These are phyloP conservation scores for Neodiprion lecontei DNA, from an alignment of 1,140 invertebrate species.

Conservation along the genomic window DNA sequence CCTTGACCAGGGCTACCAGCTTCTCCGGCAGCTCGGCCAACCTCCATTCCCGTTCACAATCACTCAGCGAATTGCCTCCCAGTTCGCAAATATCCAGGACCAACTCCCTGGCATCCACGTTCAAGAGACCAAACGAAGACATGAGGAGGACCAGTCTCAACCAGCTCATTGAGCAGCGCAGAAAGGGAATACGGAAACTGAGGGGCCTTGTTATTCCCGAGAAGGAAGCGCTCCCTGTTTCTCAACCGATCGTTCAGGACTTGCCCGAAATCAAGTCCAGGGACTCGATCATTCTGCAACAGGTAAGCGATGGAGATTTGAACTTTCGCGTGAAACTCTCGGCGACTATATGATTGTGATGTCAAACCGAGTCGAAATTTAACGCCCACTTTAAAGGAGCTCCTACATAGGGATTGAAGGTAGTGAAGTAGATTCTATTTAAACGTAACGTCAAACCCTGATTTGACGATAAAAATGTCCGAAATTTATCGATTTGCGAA, in stretches of 20 bases:
- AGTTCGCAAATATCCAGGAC: conserved; percentile 49
- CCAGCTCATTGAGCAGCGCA: conserved; percentile 78
- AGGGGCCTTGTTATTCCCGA: conserved; percentile 87
- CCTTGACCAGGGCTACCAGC: conserved; percentile 62
- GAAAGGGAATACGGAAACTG: conserved; percentile 81
- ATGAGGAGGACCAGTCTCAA: conserved; percentile 63
- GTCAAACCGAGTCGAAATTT: conserved; percentile 1
- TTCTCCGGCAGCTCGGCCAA: conserved; percentile 53
- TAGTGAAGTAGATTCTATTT: too few species aligned
- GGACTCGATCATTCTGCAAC: conserved; percentile 54
- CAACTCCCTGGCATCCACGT: conserved; percentile 56
- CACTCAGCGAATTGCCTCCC: conserved; percentile 20
- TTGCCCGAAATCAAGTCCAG: conserved; percentile 83
- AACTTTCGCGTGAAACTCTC: conserved; percentile 1
- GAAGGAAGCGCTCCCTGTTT: conserved; percentile 64
- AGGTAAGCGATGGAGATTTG: conserved; percentile 34
- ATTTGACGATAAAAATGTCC: too few species aligned
- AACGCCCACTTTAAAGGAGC: background rate
- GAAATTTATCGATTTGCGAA: too few species aligned
- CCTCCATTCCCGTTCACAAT: background rate
- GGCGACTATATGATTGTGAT: conserved; percentile 10
- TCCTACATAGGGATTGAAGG: too few species aligned
- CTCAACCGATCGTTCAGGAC: conserved; percentile 65
- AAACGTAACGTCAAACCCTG: too few species aligned
- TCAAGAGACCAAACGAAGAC: conserved; percentile 50